Evolutionary conservation across 2,888 invertebrate genomes (phyloP).

Genomic region (Hoplodrina blanda): DNA sequence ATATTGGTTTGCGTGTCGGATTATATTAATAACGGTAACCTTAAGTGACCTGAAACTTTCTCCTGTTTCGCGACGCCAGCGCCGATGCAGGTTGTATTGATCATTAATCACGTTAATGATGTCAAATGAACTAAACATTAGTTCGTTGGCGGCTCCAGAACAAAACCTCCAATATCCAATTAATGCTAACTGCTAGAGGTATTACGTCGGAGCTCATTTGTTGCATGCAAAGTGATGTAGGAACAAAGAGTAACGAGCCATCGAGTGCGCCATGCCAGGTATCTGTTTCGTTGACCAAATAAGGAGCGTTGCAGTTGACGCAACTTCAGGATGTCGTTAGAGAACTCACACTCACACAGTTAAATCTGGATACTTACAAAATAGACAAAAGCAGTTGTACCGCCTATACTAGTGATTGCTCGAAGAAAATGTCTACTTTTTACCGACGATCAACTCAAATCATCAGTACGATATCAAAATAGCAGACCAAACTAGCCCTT

Average conservation of each 20-base stretch:
- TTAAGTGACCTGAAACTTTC: slow-evolving; percentile 73
- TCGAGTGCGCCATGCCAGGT: slow-evolving; percentile 22
- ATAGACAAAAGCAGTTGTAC: neutral
- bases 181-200: slow-evolving; percentile 45
- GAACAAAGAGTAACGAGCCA: slow-evolving; percentile 41
- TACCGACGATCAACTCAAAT: neutral
- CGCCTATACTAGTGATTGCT: neutral
- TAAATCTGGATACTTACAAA: neutral
- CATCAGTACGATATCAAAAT: neutral
- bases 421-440: neutral
- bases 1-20: slow-evolving; percentile 72
- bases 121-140: slow-evolving; percentile 71
- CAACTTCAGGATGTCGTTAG: neutral
- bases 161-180: slow-evolving; percentile 59
- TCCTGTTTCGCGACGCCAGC: slow-evolving; percentile 68
- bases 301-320: slow-evolving; percentile 20
- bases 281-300: slow-evolving; percentile 29
- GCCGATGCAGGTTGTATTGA: slow-evolving; percentile 55
- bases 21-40: slow-evolving; percentile 75
- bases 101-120: slow-evolving; percentile 74
- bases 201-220: slow-evolving; percentile 38
- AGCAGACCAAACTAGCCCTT: neutral
- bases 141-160: slow-evolving; percentile 54
- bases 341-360: neutral
- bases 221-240: slow-evolving; percentile 45